Conservation (phyloP, 1,140 invertebrate genomes). For the Bombus polaris region DNA sequence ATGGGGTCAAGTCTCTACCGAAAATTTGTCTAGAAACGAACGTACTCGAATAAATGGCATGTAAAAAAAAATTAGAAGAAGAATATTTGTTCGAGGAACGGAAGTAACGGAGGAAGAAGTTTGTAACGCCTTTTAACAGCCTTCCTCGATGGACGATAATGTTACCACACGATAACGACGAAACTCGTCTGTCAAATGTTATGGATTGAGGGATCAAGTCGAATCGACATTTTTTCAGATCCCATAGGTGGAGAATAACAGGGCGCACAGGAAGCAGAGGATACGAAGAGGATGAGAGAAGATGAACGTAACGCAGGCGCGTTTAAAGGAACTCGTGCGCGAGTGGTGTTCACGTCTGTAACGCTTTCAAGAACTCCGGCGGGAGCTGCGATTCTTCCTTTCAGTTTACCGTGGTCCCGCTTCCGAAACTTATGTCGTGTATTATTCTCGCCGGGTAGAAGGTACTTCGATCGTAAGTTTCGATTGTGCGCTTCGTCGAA, state of each 20-base stretch:
- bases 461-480: neutral
- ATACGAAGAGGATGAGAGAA: neutral
- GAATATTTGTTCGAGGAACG: neutral
- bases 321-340: slow-evolving; percentile 32
- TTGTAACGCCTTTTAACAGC: too few relatives aligned
- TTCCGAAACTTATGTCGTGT: slow-evolving; percentile 45
- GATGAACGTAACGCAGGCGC: slow-evolving; percentile 49
- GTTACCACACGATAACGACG: neutral
- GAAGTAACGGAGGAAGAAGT: too few relatives aligned
- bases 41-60: neutral
- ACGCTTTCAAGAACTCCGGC: slow-evolving; percentile 46
- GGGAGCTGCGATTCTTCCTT: slow-evolving; percentile 54
- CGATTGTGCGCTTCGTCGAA: neutral
- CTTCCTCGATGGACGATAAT: neutral
- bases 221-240: slow-evolving; percentile 5
- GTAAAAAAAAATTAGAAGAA: too few relatives aligned
- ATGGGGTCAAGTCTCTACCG: neutral
- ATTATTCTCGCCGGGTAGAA: neutral
- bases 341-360: neutral
- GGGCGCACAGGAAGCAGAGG: neutral
- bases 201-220: slow-evolving; percentile 25
- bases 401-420: slow-evolving; percentile 52
- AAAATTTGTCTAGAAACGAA: neutral
- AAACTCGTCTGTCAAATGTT: neutral
- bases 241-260: neutral